These are phyloP conservation scores for Tachysurus vachellii DNA, from an alignment of 2,113 vertebrate genomes.

Conservation along the genomic window DNA sequence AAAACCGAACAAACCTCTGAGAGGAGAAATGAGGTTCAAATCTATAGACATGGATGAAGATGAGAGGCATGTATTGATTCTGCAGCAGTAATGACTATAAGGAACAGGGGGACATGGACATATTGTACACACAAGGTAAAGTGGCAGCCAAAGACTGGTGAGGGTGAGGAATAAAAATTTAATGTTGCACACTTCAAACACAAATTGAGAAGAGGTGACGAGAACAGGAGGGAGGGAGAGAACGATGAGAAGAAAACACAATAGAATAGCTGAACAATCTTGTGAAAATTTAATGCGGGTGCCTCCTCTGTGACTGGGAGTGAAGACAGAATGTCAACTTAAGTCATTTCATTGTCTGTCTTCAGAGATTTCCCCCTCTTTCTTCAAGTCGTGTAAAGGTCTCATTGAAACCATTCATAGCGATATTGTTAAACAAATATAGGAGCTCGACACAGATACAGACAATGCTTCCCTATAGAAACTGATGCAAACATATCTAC, in stretches of 20 bases:
- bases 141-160: constrained; percentile 44
- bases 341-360: constrained; percentile 29
- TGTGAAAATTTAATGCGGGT: constrained; percentile 48
- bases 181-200: constrained; percentile 45
- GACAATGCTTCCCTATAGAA: not conserved
- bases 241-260: not conserved
- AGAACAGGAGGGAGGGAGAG: not conserved
- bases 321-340: constrained; percentile 27
- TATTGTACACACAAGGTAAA: constrained; percentile 36
- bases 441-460: not conserved
- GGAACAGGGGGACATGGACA: constrained; percentile 19
- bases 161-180: constrained; percentile 51
- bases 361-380: constrained; percentile 17
- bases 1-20: not conserved
- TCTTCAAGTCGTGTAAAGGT: not conserved
- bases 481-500: not conserved
- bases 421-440: constrained; percentile 30
- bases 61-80: constrained; percentile 50
- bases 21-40: constrained; percentile 23
- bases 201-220: constrained; percentile 35
- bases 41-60: constrained; percentile 38
- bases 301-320: not conserved
- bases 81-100: constrained; percentile 32
- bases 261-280: constrained; percentile 35
- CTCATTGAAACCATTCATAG: constrained; percentile 21